Conservation (phyloP, 92 coral and sea anemone genomes). For the Zoanthus solanderi region DNA sequence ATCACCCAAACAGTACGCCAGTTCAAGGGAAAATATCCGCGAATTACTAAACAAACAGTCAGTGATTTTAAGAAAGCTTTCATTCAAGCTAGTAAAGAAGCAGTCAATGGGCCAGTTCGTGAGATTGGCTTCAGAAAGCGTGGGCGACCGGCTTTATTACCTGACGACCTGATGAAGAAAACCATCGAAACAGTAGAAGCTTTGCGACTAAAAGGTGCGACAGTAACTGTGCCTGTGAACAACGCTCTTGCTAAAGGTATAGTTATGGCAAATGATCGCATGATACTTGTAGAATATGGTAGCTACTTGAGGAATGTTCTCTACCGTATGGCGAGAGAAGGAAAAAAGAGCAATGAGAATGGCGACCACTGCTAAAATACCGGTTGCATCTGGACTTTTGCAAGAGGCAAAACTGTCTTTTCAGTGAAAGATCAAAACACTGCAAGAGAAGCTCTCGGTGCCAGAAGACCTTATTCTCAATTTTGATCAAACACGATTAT, state of each 20-base stretch:
- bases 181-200: too few species aligned
- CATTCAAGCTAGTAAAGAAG: neutral
- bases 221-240: constrained; percentile 53
- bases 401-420: constrained; percentile 48
- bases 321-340: constrained; percentile 57
- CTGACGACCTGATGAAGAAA: too few species aligned
- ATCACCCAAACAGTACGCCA: constrained; percentile 28
- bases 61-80: too few species aligned
- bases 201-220: constrained; percentile 30
- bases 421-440: too few species aligned
- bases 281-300: constrained; percentile 22
- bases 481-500: constrained; percentile 55
- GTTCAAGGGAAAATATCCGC: too few species aligned
- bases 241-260: constrained; percentile 34
- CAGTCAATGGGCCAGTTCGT: too few species aligned
- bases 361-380: constrained; percentile 6
- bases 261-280: too few species aligned
- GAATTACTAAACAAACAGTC: too few species aligned
- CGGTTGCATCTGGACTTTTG: constrained; percentile 18
- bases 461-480: too few species aligned
- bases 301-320: constrained; percentile 50
- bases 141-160: too few species aligned
- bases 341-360: constrained; percentile 38
- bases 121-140: too few species aligned
- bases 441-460: too few species aligned